Percentiles rank a stretch among this genome's conserved stretches.
phyloP scores from a whole-genome alignment of 2,113 vertebrate genomes.

The Colius striatus region DNA sequence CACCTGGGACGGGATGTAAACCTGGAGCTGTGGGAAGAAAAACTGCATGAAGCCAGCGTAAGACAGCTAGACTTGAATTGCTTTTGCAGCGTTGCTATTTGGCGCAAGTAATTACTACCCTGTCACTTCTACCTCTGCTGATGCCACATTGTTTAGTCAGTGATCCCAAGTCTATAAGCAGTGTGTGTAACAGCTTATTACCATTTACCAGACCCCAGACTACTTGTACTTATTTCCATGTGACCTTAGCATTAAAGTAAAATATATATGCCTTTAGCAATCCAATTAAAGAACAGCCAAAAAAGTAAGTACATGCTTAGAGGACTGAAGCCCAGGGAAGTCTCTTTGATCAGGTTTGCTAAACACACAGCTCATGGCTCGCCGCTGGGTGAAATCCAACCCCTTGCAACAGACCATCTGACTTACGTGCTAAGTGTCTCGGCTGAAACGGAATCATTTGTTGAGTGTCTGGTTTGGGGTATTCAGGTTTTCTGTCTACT shows the following conservation, averaged over 20 bases:
- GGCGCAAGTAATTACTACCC: not conserved
- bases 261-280: not conserved
- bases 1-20: conserved; percentile 95
- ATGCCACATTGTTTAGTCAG: not conserved
- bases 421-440: conserved; percentile 95
- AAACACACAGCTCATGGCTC: not conserved
- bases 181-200: not conserved
- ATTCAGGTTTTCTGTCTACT: conserved; percentile 94
- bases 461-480: conserved; percentile 97
- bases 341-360: not conserved
- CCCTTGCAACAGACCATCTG: not conserved
- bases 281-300: not conserved
- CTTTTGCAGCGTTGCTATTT: not conserved
- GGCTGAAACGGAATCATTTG: conserved; percentile 99
- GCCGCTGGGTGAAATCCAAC: not conserved
- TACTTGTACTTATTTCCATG: not conserved
- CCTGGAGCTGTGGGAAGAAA: conserved; percentile 85
- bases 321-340: not conserved
- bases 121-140: not conserved
- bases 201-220: not conserved
- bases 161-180: not conserved
- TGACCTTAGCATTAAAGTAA: not conserved
- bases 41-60: not conserved
- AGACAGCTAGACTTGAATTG: not conserved
- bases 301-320: not conserved